Evolutionary conservation across 1,140 invertebrate genomes (phyloP).

Genomic region (Paracyclopina nana): DNA sequence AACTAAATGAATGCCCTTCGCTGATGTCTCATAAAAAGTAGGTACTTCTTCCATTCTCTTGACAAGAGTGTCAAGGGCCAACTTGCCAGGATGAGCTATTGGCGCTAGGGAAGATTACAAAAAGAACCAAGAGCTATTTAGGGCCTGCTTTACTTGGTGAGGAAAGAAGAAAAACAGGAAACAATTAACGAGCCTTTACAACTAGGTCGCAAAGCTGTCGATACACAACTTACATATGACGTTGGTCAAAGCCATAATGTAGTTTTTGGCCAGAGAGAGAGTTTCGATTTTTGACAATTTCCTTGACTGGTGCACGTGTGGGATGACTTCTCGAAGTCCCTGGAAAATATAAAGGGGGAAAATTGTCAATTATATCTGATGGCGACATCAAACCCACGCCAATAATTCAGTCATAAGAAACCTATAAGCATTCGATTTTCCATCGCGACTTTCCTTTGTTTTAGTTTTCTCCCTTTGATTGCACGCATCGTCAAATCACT

Average conservation of each 20-base stretch:
- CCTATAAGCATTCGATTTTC: background rate
- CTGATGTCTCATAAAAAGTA: no score
- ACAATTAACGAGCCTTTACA: background rate
- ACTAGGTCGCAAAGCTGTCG: background rate
- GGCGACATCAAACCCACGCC: no score
- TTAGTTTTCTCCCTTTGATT: background rate
- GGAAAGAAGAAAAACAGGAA: background rate
- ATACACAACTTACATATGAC: slow-evolving; percentile 39
- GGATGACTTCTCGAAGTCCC: slow-evolving; percentile 62
- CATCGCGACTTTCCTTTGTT: background rate
- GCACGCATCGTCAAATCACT: no score
- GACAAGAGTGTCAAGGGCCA: background rate
- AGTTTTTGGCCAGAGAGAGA: slow-evolving; percentile 64
- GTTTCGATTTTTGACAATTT: slow-evolving; percentile 72
- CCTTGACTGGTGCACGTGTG: slow-evolving; percentile 61
- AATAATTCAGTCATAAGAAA: no score
- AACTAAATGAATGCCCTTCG: no score
- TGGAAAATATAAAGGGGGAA: slow-evolving; percentile 29
- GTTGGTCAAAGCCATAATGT: slow-evolving; percentile 70
- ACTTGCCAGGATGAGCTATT: background rate
- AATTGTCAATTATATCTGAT: no score
- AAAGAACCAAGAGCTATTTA: background rate
- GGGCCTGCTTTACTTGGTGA: background rate
- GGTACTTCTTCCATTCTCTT: background rate
- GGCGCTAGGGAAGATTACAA: background rate